Evolutionary conservation across 2,113 vertebrate species (phyloP).

Genomic region (Microcebus ravelobensis): DNA sequence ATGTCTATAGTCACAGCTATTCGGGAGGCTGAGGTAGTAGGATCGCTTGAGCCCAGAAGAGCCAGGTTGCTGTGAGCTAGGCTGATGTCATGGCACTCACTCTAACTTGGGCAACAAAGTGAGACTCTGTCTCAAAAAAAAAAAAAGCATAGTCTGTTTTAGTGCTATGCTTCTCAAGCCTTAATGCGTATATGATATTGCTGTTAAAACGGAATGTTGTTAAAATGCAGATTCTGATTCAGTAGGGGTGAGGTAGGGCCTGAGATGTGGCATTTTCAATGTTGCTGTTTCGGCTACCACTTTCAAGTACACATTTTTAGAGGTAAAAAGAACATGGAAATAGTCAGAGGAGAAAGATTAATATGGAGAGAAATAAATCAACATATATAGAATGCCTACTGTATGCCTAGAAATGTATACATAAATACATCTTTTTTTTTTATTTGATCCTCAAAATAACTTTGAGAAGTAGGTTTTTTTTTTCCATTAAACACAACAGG

Average conservation of each 20-base stretch:
- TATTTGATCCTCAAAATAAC: neutral
- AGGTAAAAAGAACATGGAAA: neutral
- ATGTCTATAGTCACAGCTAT: too few relatives aligned
- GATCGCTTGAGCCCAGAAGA: too few relatives aligned
- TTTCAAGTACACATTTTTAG: neutral
- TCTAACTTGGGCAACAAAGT: too few relatives aligned
- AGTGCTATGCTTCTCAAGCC: neutral
- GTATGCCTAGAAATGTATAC: neutral
- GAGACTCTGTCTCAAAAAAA: too few relatives aligned
- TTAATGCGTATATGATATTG: neutral
- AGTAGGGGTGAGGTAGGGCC: neutral
- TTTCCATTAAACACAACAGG: neutral
- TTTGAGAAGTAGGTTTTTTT: slow-evolving; percentile 27
- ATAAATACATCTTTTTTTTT: neutral
- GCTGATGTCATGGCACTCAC: too few relatives aligned
- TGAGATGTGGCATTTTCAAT: neutral
- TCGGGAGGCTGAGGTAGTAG: too few relatives aligned
- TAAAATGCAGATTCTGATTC: neutral
- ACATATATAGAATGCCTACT: neutral
- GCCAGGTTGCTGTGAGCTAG: too few relatives aligned
- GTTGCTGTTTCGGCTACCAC: neutral
- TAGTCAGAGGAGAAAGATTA: slow-evolving; percentile 13
- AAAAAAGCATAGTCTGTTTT: neutral
- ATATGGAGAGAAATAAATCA: neutral
- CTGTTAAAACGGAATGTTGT: neutral